Percentiles rank a stretch among this genome's conserved stretches.
Conservation (phyloP, 2,888 invertebrate species). For the Clepsis dumicolana region DNA sequence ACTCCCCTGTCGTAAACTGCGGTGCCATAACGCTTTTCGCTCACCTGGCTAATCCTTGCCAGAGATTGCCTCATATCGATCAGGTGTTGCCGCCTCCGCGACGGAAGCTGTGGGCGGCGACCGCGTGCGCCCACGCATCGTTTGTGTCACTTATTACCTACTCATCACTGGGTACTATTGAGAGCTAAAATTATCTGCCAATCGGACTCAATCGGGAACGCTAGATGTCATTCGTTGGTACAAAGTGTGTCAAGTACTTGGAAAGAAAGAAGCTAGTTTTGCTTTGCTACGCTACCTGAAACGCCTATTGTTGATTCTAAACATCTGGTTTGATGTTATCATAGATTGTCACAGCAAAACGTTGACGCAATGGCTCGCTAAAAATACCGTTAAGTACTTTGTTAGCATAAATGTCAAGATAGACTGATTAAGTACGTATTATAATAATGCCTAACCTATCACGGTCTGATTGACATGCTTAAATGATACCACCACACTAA, state of each 20-base stretch:
- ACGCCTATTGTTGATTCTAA: background rate
- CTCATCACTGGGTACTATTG: slow-evolving; percentile 56
- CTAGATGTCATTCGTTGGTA: background rate
- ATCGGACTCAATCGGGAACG: background rate
- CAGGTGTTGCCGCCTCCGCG: slow-evolving; percentile 79
- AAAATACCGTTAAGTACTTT: background rate
- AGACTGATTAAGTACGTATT: slow-evolving; percentile 24
- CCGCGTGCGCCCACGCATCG: slow-evolving; percentile 73
- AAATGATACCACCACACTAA: slow-evolving; percentile 33
- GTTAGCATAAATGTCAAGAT: slow-evolving; percentile 20
- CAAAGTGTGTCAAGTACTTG: background rate
- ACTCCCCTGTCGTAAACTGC: slow-evolving; percentile 11
- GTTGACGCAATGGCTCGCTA: background rate
- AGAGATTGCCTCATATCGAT: slow-evolving; percentile 68
- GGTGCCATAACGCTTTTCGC: slow-evolving; percentile 41
- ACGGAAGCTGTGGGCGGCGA: slow-evolving; percentile 82
- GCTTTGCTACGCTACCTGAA: background rate
- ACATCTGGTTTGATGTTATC: background rate
- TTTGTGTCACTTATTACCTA: slow-evolving; percentile 78
- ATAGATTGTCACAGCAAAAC: background rate
- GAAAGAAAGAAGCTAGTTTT: background rate
- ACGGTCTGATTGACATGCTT: slow-evolving; percentile 32
- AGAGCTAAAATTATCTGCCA: slow-evolving; percentile 21
- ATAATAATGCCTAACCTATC: slow-evolving; percentile 30
- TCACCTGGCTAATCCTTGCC: slow-evolving; percentile 50